phyloP scores from a whole-genome alignment of 2,888 invertebrate genomes.

The Drosophila niveifrons region DNA sequence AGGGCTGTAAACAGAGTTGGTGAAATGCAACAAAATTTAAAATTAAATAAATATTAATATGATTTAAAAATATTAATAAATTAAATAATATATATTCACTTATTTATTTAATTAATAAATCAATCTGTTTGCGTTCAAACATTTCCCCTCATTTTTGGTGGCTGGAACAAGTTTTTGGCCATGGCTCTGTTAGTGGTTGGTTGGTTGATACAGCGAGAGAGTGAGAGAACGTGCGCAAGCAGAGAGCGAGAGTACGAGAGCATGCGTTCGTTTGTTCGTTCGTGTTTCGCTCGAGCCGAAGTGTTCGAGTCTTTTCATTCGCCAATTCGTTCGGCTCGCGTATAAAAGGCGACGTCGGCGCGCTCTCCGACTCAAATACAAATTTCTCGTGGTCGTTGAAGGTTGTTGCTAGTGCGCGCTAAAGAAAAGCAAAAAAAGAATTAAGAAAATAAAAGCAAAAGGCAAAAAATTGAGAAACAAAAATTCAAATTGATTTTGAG shows the following conservation, averaged over 20 bases:
- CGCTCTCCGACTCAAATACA: constrained; percentile 63
- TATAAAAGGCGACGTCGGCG: constrained; percentile 82
- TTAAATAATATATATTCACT: not conserved
- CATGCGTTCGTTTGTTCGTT: constrained; percentile 26
- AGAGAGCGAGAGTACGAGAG: constrained; percentile 30
- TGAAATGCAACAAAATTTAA: no score
- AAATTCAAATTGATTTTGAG: constrained; percentile 59
- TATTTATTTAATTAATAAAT: not conserved
- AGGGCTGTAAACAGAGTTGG: constrained; percentile 23
- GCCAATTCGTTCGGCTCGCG: constrained; percentile 44
- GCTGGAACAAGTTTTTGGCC: constrained; percentile 47
- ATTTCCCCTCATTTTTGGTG: constrained; percentile 35
- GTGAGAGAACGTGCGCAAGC: constrained; percentile 19
- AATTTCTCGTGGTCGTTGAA: constrained; percentile 49
- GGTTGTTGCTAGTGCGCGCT: constrained; percentile 63
- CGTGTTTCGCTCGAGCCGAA: constrained; percentile 31
- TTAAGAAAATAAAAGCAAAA: constrained; percentile 17
- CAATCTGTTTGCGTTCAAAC: not conserved
- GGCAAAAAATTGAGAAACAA: constrained; percentile 36
- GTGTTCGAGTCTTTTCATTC: constrained; percentile 40
- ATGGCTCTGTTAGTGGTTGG: constrained; percentile 46
- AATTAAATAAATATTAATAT: not conserved
- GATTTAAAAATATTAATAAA: not conserved
- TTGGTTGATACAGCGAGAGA: constrained; percentile 11
- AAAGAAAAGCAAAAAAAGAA: constrained; percentile 18